Percentiles rank a stretch among this genome's conserved stretches.
Conservation (phyloP, 2,888 invertebrate species). For the Pheosia gnoma region DNA sequence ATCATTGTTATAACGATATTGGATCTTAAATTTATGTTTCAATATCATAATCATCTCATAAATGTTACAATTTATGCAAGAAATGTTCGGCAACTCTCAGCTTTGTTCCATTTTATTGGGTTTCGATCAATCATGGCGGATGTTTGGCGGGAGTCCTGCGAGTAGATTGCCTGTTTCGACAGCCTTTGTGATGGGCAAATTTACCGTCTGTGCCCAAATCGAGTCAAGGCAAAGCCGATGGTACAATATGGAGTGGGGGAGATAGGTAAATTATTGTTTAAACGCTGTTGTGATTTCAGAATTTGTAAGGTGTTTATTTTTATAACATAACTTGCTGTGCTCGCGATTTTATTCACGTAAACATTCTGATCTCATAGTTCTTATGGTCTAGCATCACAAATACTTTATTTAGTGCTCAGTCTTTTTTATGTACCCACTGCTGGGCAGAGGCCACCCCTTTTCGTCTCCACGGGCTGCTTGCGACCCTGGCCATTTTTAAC, state of each 20-base stretch:
- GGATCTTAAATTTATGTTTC: no score
- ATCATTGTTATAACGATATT: no score
- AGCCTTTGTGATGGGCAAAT: slow-evolving; percentile 15
- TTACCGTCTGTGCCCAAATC: slow-evolving; percentile 7
- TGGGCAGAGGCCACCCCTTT: no score
- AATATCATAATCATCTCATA: neutral
- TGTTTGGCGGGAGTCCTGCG: slow-evolving; percentile 9
- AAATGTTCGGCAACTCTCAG: neutral
- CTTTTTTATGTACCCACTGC: no score
- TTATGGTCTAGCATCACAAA: no score
- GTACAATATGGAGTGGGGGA: slow-evolving; percentile 3
- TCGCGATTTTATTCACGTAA: no score
- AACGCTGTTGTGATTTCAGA: neutral
- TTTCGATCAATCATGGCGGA: slow-evolving; percentile 22
- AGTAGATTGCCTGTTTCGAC: slow-evolving; percentile 16
- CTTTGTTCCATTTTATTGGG: slow-evolving; percentile 18
- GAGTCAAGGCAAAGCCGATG: slow-evolving; percentile 2
- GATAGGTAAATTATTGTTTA: neutral
- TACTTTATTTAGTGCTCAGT: no score
- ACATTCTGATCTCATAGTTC: no score
- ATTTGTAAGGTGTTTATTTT: neutral
- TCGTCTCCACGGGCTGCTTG: no score
- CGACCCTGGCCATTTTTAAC: no score
- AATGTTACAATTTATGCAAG: slow-evolving; percentile 26
- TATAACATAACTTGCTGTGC: neutral